Base-by-base conservation (phyloP, 2,113 vertebrate species). In the Hirundichthys speculiger region DNA sequence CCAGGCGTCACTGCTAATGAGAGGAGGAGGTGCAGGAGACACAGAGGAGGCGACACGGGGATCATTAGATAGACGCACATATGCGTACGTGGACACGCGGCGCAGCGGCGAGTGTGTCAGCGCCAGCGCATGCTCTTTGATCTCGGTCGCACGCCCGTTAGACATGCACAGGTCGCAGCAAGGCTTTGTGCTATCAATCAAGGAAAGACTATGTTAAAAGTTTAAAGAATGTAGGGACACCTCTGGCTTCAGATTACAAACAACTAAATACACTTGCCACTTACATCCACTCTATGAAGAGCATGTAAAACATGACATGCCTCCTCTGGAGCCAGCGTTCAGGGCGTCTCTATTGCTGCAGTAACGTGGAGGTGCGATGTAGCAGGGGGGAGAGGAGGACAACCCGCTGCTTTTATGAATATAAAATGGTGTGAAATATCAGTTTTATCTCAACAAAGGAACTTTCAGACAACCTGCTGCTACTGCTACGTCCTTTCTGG, bases 1-100 rank as follows among this genome's bases (percentile, higher is more conserved):
- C 64, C 80, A 87, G 87, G 88, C 86, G 71, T 88, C 72, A 49
- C 45, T 39, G 52, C 73, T 90, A 90, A 91, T 79, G 80, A 89
- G 84, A 82, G 77, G 38, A 60, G 74, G 84, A 82, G 83, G 69
- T 79, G 80, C 75, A 50, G 60, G 82, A 78, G 75, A 86, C 82
- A 58, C 38, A 48, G 42, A 71, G 69, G 69, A 53, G 68, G 55
- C 49, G 62, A 80, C 64, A 51, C 27, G 20, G 48, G 75, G 73
- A 86, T 85, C 74, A 69, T 77, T 76, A 77, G 18, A 71, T 58
- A 53, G 25, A 30, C 25, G 45, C 59, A 56, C 46, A 73, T 34
- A 61, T 27, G 59, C 58, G 57, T 52, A 59, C 30, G 11, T 34
- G 7, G 8, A 67, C 64, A 38, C 34, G 22, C 46, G 52, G 41